Evolutionary conservation across 2,113 vertebrate genomes (phyloP).

Genomic region (Deroptyus accipitrinus): DNA sequence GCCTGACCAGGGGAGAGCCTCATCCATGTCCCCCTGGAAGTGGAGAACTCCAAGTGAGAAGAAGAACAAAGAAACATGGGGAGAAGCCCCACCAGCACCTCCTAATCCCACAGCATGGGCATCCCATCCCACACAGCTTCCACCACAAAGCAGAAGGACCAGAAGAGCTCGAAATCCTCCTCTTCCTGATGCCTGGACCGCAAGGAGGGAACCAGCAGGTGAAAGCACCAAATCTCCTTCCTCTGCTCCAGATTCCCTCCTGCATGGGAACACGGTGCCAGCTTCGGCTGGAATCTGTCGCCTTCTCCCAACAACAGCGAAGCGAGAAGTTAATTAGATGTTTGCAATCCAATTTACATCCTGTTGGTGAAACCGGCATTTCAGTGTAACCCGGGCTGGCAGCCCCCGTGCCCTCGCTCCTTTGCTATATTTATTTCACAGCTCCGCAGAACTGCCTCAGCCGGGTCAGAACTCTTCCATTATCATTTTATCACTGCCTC

Average conservation of each 20-base stretch:
- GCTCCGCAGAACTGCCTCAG: conserved; percentile 61
- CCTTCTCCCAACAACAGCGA: conserved; percentile 25
- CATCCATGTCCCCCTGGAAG: background rate
- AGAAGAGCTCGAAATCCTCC: background rate
- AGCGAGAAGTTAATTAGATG: conserved; percentile 83
- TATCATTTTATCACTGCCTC: conserved; percentile 73
- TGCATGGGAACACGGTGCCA: background rate
- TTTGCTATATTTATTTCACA: conserved; percentile 67
- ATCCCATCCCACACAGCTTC: accelerated
- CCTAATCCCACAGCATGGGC: background rate
- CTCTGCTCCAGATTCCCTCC: conserved; percentile 26
- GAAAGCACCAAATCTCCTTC: background rate
- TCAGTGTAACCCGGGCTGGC: conserved; percentile 64
- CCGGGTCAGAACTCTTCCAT: conserved; percentile 69
- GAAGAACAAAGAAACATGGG: background rate
- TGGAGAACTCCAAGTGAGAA: accelerated
- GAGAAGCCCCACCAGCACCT: background rate
- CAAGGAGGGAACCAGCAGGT: background rate
- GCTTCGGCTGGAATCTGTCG: conserved; percentile 21
- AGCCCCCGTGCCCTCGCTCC: conserved; percentile 52
- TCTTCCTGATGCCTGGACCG: background rate
- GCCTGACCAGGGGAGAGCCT: background rate
- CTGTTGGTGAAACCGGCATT: conserved; percentile 76
- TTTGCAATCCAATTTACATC: conserved; percentile 80
- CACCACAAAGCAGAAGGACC: background rate